Evolutionary conservation across 2,797 vertebrate species (phyloP), one percentile per base, ranked within the genome.

Genomic region (Falco berigora): DNA sequence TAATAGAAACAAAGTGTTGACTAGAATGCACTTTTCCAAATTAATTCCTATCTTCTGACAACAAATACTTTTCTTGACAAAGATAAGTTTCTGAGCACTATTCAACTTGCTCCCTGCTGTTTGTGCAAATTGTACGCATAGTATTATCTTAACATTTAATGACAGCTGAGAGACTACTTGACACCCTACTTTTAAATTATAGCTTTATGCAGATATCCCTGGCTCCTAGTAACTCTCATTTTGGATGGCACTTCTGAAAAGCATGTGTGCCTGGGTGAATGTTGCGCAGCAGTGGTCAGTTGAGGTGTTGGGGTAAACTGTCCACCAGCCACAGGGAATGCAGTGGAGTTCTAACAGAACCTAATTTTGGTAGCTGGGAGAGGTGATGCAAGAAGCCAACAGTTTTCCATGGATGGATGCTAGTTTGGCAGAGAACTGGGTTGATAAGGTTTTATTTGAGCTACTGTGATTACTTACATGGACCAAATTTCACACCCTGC

Each of bases 11-110:
- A 12, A 59, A 77, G 36, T 19, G 23, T 82, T 92, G 91, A 76
- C 67, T 83, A 36, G 86, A 91, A 95, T 88, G 72, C 22, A 49
- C 58, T 93, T 77, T 56, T 52, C 53, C 72, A 82, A 81, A 86
- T 58, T 77, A 92, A 85, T 83, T 94, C 56, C 32, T 53, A 30
- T 83, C 34, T 71, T 85, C 64, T 91, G 87, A 89, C 52, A 73
- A 36, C 34, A 63, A 20, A 46, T 25, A 44, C 23, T 88, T 92
- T 77, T 68, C 63, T 38, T 82, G 64, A 92, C 82, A 80, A 73
- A 95, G 78, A 40, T 24, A 52, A 86, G 40, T 87, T 95, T 71
- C 59, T 3, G 5, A 95, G 64, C 36, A 8, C 62, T 56, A 11
- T 69, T 66, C 80, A 66, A 55, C 74, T 59, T 27, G 23, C 38